These are phyloP conservation scores for Mythimna lalbum DNA, from an alignment of 2,888 invertebrate genomes.

Conservation along the genomic window DNA sequence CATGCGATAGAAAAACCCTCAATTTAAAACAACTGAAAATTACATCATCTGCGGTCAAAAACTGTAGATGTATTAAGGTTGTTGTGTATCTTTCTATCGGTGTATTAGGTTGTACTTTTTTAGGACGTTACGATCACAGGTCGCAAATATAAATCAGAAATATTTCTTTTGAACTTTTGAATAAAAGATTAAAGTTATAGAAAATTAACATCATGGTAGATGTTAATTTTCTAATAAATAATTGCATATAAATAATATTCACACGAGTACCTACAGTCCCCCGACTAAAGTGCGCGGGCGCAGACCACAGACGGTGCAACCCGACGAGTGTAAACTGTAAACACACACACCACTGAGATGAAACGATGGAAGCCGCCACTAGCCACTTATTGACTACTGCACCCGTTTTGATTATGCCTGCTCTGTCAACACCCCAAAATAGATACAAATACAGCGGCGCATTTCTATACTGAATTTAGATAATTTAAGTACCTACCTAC, in stretches of 20 bases:
- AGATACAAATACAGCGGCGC: slow-evolving; percentile 77
- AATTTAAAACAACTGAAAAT: background rate
- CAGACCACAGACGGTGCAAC: slow-evolving; percentile 70
- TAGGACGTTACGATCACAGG: background rate
- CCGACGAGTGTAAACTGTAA: slow-evolving; percentile 82
- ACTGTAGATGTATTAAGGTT: background rate
- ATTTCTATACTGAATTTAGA: slow-evolving; percentile 56
- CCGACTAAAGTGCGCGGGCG: slow-evolving; percentile 72
- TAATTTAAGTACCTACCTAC: background rate
- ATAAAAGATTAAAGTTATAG: background rate
- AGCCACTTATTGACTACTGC: slow-evolving; percentile 87
- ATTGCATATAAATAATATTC: slow-evolving; percentile 70
- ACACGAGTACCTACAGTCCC: slow-evolving; percentile 72
- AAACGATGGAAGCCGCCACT: slow-evolving; percentile 87
- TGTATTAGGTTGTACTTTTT: background rate
- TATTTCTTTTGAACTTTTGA: background rate
- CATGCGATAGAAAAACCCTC: background rate
- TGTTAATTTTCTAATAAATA: too few relatives aligned
- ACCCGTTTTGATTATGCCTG: slow-evolving; percentile 83
- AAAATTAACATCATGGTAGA: slow-evolving; percentile 22
- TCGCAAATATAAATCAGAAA: background rate
- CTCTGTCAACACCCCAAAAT: slow-evolving; percentile 88
- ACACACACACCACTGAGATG: slow-evolving; percentile 77
- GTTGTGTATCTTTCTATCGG: too few relatives aligned
- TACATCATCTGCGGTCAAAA: background rate